Conservation (phyloP, 2,888 invertebrate species). For the Carabus problematicus region DNA sequence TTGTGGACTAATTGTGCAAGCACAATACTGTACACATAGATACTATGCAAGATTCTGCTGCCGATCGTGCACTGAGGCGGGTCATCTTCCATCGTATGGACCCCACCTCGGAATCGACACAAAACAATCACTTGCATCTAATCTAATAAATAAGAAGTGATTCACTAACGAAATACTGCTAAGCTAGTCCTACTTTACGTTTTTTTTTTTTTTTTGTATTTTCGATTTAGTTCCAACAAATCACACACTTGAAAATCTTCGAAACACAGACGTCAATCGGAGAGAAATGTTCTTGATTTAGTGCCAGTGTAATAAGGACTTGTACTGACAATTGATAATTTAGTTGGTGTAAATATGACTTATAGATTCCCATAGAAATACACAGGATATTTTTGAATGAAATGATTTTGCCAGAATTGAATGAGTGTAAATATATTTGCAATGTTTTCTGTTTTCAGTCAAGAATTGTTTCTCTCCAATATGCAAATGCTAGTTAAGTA, state of each 20-base stretch:
- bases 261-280: constrained; percentile 8
- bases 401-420: constrained; percentile 7
- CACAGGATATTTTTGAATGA: constrained; percentile 1
- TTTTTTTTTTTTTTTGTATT: constrained; percentile 15
- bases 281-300: constrained; percentile 4
- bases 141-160: background rate
- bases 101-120: constrained; percentile 56
- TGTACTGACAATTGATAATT: too few relatives aligned
- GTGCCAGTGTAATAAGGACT: too few relatives aligned
- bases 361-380: background rate
- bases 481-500: constrained; percentile 15
- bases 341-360: constrained; percentile 17
- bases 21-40: constrained; percentile 82
- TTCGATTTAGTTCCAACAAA: background rate
- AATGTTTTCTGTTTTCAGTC: background rate
- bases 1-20: constrained; percentile 86
- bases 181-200: constrained; percentile 38
- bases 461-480: background rate
- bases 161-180: constrained; percentile 16
- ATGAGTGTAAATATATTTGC: too few relatives aligned
- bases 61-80: constrained; percentile 88
- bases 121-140: constrained; percentile 43
- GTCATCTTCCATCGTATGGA: constrained; percentile 68
- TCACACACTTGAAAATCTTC: background rate
- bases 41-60: constrained; percentile 96